Percentiles rank a stretch among this genome's conserved stretches.
These are phyloP conservation scores for Caiman crocodilus DNA, from an alignment of 2,797 vertebrate genomes.

Conservation along the genomic window DNA sequence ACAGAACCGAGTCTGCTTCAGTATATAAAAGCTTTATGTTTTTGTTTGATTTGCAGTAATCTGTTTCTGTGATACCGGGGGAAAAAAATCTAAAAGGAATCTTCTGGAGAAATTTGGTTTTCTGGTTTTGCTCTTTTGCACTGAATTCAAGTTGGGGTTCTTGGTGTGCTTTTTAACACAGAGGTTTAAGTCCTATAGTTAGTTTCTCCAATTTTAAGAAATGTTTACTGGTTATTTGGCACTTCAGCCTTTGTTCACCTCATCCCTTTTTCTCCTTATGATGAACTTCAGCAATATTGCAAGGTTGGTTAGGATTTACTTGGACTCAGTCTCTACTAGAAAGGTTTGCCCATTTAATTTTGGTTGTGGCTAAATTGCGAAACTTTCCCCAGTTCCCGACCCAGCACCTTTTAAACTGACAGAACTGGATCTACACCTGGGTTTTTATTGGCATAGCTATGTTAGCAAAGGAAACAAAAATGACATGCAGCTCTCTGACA, in stretches of 20 bases:
- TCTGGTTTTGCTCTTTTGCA: background rate
- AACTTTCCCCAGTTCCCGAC: no score
- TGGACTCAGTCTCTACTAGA: background rate
- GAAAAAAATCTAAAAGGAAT: background rate
- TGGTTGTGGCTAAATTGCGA: background rate
- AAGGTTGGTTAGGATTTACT: background rate
- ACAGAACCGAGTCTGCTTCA: background rate
- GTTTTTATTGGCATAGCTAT: background rate
- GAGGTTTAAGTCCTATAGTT: background rate
- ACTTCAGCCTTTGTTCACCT: background rate
- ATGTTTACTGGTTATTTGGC: background rate
- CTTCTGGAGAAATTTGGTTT: background rate
- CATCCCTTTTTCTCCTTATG: background rate
- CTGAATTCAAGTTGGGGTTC: background rate
- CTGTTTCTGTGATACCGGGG: rapidly evolving
- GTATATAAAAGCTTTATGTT: background rate
- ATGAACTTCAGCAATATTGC: background rate
- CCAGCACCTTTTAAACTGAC: background rate
- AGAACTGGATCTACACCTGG: background rate
- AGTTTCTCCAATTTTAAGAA: background rate
- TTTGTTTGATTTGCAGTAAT: background rate
- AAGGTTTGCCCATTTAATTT: background rate
- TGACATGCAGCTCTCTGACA: no score
- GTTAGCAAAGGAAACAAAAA: no score
- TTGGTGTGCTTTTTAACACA: background rate